Evolutionary conservation across 1,140 invertebrate species (phyloP), one percentile per base, ranked within the genome.

Genomic region (Chelonus insularis): DNA sequence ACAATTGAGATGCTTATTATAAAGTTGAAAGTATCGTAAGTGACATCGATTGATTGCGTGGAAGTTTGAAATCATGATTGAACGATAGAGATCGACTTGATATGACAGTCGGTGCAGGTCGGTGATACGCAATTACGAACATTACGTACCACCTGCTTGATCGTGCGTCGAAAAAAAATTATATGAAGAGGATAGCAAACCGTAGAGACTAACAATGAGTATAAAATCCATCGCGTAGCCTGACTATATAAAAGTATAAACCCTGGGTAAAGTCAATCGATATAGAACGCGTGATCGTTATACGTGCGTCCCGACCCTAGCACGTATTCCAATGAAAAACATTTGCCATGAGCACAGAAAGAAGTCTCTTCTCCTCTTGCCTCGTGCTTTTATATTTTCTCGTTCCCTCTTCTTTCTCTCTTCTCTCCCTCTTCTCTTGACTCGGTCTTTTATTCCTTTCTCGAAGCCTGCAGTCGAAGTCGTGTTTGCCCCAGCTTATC

Each of bases 401-500:
- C 12, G 12, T 11, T 4, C 14, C 3, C 16, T 16, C 9, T 14
- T 9, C 12, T 4, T 14, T 8, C 16, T 16, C 9, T 14, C 16
- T 8, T 4, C 16, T 18, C 16, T 18, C n/a, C n/a, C 23, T 50
- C 8, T 50, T 11, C 21, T 50, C 20, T 25, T 50, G n/a, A n/a
- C n/a, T n/a, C n/a, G n/a, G n/a, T n/a, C n/a, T n/a, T n/a, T n/a
- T n/a, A n/a, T 50, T 50, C 1, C 21, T 8, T 50, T 50, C 8
- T 50, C 21, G n/a, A 41, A n/a, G 11, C 18, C 7, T 12, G 41
- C 14, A 32, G 4, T 20, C 41, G n/a, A 32, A 29, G 34, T 23
- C n/a, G 47, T 52, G 48, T 60, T 60, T 60, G 48, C 57, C 51
- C 34, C 32, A 52, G 48, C 57, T 72, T 72, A 72, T 72, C 70